phyloP scores from a whole-genome alignment of 2,113 vertebrate genomes.

The Salvator merianae region DNA sequence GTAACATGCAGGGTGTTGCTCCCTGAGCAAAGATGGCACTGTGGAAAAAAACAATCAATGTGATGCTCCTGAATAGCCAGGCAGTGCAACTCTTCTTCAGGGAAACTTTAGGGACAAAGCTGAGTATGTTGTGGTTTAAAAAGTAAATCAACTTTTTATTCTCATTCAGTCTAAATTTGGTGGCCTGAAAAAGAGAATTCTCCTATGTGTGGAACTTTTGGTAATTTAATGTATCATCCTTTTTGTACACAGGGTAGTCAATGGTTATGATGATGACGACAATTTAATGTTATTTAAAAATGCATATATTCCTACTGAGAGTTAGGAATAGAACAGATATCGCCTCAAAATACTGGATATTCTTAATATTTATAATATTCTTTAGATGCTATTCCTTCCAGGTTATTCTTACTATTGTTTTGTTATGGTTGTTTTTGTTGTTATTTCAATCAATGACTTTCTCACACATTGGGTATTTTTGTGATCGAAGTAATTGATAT shows the following conservation, averaged over 20 bases:
- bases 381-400: too few relatives aligned
- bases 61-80: not conserved
- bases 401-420: too few relatives aligned
- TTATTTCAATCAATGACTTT: too few relatives aligned
- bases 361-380: not conserved
- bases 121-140: not conserved
- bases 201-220: not conserved
- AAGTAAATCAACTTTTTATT: not conserved
- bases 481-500: not conserved
- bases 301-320: too few relatives aligned
- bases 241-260: too few relatives aligned
- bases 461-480: not conserved
- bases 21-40: too few relatives aligned
- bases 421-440: too few relatives aligned
- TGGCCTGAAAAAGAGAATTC: not conserved
- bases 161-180: too few relatives aligned
- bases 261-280: too few relatives aligned
- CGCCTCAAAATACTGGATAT: not conserved
- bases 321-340: not conserved
- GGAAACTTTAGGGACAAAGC: not conserved
- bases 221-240: not conserved
- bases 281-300: too few relatives aligned
- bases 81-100: not conserved
- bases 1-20: too few relatives aligned
- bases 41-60: conserved; percentile 11